Conservation (phyloP, 2,888 invertebrate genomes). For the Sinhomidia bicolor region DNA sequence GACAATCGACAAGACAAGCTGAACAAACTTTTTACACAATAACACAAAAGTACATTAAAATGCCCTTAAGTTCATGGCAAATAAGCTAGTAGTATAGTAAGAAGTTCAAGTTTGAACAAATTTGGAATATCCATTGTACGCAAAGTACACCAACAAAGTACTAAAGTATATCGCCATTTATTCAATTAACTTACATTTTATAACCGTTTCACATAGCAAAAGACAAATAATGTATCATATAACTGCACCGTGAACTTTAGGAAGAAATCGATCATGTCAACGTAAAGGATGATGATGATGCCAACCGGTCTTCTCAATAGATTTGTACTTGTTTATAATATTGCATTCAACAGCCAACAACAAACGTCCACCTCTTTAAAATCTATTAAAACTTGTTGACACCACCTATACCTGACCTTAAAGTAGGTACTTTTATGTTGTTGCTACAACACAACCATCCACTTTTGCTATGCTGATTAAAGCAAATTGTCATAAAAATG, state of each 20-base stretch:
- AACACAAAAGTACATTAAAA: not conserved
- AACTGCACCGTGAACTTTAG: conserved; percentile 44
- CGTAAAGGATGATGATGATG: conserved; percentile 6
- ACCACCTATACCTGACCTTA: conserved; percentile 7
- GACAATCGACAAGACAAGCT: conserved; percentile 8
- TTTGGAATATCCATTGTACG: conserved; percentile 22
- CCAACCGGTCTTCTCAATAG: conserved; percentile 32
- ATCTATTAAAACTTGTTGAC: conserved; percentile 15
- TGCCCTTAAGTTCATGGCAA: conserved; percentile 45
- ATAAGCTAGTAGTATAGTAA: conserved; percentile 9
- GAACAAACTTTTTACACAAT: not conserved
- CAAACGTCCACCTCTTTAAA: not conserved
- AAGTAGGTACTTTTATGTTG: not conserved
- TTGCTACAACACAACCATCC: not conserved
- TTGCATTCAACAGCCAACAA: not conserved
- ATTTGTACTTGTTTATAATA: not conserved
- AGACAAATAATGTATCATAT: conserved; percentile 6
- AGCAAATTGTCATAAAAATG: conserved; percentile 4
- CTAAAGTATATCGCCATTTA: too few species aligned
- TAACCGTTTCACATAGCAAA: not conserved
- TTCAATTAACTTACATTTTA: conserved; percentile 34
- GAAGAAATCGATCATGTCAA: conserved; percentile 62
- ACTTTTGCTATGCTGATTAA: not conserved
- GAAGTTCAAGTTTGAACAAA: conserved; percentile 47
- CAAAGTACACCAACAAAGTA: conserved; percentile 2